Evolutionary conservation across 2,113 vertebrate species (phyloP), one percentile per base, ranked within the genome.

Genomic region (Neotoma lepida): DNA sequence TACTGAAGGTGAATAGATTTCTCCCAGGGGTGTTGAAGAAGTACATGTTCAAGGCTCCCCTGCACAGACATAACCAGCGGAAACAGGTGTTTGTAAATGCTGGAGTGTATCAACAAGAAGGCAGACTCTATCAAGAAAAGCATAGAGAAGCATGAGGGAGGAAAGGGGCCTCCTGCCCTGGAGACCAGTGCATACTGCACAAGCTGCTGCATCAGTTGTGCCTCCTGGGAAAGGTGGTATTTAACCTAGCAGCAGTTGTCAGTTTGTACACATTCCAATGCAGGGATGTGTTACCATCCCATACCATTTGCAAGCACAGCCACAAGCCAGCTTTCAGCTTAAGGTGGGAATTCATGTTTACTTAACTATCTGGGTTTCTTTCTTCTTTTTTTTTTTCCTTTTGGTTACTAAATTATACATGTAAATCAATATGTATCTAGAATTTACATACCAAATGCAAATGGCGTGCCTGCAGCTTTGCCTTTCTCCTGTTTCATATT

Each of bases 221-320:
- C 54, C 93, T 96, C 96, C 91, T 88, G 66, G 76, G 89, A 96
- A 97, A 97, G 97, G 97, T 97, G 96, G 56, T 97, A 86, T 97
- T 97, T 97, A 97, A 96, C 90, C 96, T 96, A 96, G 91, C 96
- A 95, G 88, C 86, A 92, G 81, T 85, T 93, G 54, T 66, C 86
- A 95, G 95, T 97, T 96, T 97, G 94, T 90, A 97, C 89, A 97
- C 86, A 97, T 93, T 96, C 84, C 86, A 81, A 74, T 90, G 85
- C 91, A 9, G 9, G 90, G 86, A 94, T 86, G 92, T 18, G 26
- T 82, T 88, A 88, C 93, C 86, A 90, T 78, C 77, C 18, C 88
- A 61, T 70, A 24, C 81, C 96, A 97, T 95, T 95, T 96, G 96
- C 96, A 97, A 97, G 97, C 94, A 97, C 91, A 78, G 85, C 87